Conservation (phyloP, 2,888 invertebrate species). For the Noctua janthina region DNA sequence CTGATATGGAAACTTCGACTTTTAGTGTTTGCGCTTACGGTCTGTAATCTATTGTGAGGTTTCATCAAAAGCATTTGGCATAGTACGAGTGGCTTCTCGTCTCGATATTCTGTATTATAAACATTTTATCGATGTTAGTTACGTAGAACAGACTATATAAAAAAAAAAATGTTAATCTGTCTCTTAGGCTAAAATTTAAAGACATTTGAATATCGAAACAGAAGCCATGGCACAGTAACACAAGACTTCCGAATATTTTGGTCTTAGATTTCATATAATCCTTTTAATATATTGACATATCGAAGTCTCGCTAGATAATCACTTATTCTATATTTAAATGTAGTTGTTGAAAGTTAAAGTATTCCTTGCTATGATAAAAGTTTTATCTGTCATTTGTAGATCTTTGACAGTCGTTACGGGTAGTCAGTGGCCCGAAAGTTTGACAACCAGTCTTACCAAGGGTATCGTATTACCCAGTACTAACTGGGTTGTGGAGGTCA, state of each 20-base stretch:
- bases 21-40: slow-evolving; percentile 33
- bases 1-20: slow-evolving; percentile 35
- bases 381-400: neutral
- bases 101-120: slow-evolving; percentile 46
- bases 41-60: slow-evolving; percentile 41
- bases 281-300: slow-evolving; percentile 43
- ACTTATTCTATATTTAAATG: slow-evolving; percentile 36
- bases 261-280: slow-evolving; percentile 34
- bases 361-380: slow-evolving; percentile 14
- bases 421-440: too few species aligned
- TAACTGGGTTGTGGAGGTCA: too few species aligned
- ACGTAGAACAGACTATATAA: slow-evolving; percentile 34
- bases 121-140: slow-evolving; percentile 52
- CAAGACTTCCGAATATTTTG: slow-evolving; percentile 61
- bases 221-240: slow-evolving; percentile 34
- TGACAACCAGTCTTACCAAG: too few species aligned
- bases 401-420: too few species aligned
- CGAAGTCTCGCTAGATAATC: slow-evolving; percentile 29
- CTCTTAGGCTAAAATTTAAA: slow-evolving; percentile 13
- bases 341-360: slow-evolving; percentile 25
- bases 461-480: too few species aligned
- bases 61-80: slow-evolving; percentile 24
- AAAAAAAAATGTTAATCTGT: neutral
- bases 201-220: slow-evolving; percentile 51
- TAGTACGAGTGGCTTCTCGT: slow-evolving; percentile 37